Percentiles rank a stretch among this genome's conserved stretches.
Conservation (phyloP, 2,797 vertebrate species). For the Dryobates pubescens region DNA sequence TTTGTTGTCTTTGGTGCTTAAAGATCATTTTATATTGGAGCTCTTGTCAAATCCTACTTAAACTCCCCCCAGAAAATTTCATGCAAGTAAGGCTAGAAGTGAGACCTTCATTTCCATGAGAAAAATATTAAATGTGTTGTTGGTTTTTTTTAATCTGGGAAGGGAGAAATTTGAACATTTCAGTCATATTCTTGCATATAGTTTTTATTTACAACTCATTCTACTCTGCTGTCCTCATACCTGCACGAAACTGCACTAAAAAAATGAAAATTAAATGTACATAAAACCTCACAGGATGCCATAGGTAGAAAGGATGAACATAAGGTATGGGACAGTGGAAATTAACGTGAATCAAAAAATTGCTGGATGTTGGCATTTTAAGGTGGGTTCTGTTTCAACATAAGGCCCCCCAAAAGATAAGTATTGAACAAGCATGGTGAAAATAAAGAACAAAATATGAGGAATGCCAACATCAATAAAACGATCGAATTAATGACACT, state of each 20-base stretch:
- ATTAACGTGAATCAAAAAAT: neutral
- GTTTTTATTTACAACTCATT: neutral
- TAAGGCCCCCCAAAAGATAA: neutral
- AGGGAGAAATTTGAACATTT: neutral
- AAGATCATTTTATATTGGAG: neutral
- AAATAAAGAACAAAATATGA: neutral
- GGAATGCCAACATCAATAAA: neutral
- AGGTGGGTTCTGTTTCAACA: neutral
- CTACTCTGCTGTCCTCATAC: neutral
- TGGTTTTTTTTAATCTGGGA: neutral
- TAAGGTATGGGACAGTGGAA: neutral
- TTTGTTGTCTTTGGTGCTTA: neutral
- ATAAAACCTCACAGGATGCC: neutral
- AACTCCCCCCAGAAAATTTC: fast-evolving
- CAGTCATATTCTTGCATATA: neutral
- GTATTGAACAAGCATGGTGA: neutral
- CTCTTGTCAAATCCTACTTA: neutral
- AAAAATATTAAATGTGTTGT: neutral
- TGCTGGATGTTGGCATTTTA: neutral
- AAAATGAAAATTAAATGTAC: neutral
- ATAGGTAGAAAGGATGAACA: neutral
- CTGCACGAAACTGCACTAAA: neutral
- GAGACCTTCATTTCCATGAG: neutral
- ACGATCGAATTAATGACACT: neutral
- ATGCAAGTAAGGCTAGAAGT: neutral